A percentile compares a stretch with the other conserved stretches of the same genome.
phyloP scores from a whole-genome alignment of 2,888 invertebrate species.

The Monopis laevigella region DNA sequence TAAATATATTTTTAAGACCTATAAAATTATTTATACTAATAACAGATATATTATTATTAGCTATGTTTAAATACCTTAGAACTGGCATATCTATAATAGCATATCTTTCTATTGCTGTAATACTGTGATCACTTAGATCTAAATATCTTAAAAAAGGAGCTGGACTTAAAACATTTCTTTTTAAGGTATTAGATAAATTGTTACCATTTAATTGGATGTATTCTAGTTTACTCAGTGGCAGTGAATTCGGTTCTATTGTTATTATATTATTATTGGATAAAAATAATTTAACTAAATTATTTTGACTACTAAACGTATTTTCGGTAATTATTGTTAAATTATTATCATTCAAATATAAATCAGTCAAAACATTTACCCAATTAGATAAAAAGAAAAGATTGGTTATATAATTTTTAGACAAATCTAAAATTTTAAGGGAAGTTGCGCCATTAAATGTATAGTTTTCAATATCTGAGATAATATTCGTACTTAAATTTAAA shows the following conservation, averaged over 20 bases:
- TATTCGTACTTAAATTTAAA: slow-evolving; percentile 41
- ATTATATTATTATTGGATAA: slow-evolving; percentile 39
- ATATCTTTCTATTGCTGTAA: slow-evolving; percentile 31
- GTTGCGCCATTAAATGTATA: slow-evolving; percentile 28
- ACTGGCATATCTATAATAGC: slow-evolving; percentile 40
- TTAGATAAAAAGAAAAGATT: slow-evolving; percentile 32
- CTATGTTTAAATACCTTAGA: slow-evolving; percentile 40
- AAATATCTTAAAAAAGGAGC: slow-evolving; percentile 38
- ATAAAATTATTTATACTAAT: slow-evolving; percentile 37
- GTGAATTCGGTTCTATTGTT: slow-evolving; percentile 31
- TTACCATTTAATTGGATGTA: slow-evolving; percentile 38
- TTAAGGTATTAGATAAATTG: slow-evolving; percentile 29
- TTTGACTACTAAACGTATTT: slow-evolving; percentile 31
- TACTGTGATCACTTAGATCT: slow-evolving; percentile 37
- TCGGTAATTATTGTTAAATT: slow-evolving; percentile 26
- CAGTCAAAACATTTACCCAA: slow-evolving; percentile 30
- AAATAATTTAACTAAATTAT: slow-evolving; percentile 32
- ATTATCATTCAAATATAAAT: slow-evolving; percentile 38
- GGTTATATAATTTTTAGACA: slow-evolving; percentile 37
- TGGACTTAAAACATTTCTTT: slow-evolving; percentile 35
- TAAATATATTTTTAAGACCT: slow-evolving; percentile 37
- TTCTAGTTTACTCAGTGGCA: slow-evolving; percentile 41
- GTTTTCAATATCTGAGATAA: slow-evolving; percentile 30
- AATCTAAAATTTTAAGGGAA: slow-evolving; percentile 31
- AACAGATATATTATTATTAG: slow-evolving; percentile 35